A percentile compares a stretch with the other conserved stretches of the same genome.
phyloP scores from a whole-genome alignment of 2,888 invertebrate species.

The Euzetes globulus region DNA sequence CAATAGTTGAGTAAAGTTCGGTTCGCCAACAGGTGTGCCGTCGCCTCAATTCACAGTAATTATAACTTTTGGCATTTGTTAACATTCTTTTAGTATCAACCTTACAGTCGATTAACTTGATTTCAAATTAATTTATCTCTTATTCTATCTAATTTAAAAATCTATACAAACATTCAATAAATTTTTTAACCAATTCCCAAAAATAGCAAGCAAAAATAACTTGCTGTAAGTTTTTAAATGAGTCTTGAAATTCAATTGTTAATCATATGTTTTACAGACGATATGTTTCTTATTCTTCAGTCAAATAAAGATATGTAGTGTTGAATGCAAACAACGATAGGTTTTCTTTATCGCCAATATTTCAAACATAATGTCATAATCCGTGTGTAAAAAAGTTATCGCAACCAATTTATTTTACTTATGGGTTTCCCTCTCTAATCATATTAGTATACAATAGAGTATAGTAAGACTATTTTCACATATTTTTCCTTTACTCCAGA shows the following conservation, averaged over 20 bases:
- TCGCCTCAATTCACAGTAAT: background rate
- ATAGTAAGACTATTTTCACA: background rate
- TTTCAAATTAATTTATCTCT: background rate
- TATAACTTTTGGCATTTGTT: conserved; percentile 1
- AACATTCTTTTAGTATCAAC: background rate
- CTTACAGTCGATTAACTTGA: background rate
- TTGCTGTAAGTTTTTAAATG: background rate
- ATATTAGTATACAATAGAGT: too few species aligned
- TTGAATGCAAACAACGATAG: background rate
- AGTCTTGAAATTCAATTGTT: background rate
- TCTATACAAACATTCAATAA: too few species aligned
- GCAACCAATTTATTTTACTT: background rate
- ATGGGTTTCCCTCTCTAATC: background rate
- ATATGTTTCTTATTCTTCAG: background rate
- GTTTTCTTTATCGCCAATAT: background rate
- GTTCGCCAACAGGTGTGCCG: background rate
- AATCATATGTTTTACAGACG: background rate
- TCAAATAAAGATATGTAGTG: background rate
- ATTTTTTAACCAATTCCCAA: too few species aligned
- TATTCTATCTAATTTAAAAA: background rate
- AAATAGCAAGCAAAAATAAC: too few species aligned
- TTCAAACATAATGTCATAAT: background rate
- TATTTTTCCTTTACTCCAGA: background rate
- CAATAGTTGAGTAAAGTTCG: background rate
- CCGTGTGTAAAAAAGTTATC: background rate